phyloP scores from a whole-genome alignment of 2,888 invertebrate genomes.

The Proisotoma minuta region DNA sequence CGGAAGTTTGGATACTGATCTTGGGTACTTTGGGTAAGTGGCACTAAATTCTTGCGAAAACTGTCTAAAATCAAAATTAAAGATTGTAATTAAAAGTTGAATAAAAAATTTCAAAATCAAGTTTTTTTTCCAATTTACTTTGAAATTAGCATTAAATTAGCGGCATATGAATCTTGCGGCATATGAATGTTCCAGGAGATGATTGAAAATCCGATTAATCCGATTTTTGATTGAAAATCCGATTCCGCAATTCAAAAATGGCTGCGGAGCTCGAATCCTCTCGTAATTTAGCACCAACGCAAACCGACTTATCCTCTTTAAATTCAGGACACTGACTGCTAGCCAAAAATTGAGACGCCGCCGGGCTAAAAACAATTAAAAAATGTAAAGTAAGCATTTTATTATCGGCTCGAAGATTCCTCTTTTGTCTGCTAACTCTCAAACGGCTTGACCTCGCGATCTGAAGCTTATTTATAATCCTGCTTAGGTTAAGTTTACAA shows the following conservation, averaged over 20 bases:
- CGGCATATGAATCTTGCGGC: too few relatives aligned
- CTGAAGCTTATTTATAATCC: too few relatives aligned
- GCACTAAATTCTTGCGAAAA: constrained; percentile 76
- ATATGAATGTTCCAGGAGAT: too few relatives aligned
- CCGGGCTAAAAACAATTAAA: constrained; percentile 36
- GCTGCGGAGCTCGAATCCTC: constrained; percentile 41
- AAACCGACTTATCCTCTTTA: constrained; percentile 36
- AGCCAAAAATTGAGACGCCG: constrained; percentile 45
- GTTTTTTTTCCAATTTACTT: too few relatives aligned
- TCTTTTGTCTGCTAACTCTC: too few relatives aligned
- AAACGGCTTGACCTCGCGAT: too few relatives aligned
- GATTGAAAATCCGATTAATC: constrained; percentile 47
- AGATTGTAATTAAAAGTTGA: neutral
- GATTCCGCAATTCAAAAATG: constrained; percentile 39
- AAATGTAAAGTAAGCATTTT: constrained; percentile 2
- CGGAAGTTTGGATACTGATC: constrained; percentile 52
- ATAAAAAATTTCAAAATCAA: too few relatives aligned
- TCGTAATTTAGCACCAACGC: constrained; percentile 40
- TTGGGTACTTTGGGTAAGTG: constrained; percentile 59
- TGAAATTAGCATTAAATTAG: too few relatives aligned
- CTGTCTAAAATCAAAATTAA: constrained; percentile 56
- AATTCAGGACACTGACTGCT: constrained; percentile 43
- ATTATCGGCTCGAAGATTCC: too few relatives aligned
- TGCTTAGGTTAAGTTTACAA: too few relatives aligned
- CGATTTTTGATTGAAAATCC: too few relatives aligned